Conservation (phyloP, 2,113 vertebrate species). For the Serilophus lunatus region DNA sequence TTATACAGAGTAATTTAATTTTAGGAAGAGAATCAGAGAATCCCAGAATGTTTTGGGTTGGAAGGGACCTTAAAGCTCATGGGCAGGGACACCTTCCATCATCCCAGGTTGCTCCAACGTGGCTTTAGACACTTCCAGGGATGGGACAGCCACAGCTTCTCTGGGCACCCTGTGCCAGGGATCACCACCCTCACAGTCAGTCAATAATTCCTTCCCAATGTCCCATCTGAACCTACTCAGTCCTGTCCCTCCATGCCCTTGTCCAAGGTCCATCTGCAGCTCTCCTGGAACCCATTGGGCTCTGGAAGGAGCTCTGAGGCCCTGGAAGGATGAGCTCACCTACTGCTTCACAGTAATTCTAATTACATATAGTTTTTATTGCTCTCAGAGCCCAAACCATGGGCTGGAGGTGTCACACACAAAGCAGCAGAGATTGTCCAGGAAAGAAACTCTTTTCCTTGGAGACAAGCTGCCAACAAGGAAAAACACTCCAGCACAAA, state of each 20-base stretch:
- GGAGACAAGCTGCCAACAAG: background rate
- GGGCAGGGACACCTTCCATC: background rate
- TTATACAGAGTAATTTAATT: background rate
- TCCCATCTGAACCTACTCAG: background rate
- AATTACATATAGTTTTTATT: rapidly evolving
- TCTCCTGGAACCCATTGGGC: background rate
- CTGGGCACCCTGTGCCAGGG: background rate
- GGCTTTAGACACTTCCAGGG: background rate
- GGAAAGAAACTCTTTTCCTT: background rate
- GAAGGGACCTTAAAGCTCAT: background rate
- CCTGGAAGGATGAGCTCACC: rapidly evolving
- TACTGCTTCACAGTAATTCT: background rate
- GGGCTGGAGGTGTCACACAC: background rate
- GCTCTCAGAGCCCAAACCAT: background rate
- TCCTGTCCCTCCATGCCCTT: background rate
- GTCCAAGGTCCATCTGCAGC: background rate
- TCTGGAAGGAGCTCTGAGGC: background rate
- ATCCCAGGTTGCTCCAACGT: rapidly evolving
- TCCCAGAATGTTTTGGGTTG: background rate
- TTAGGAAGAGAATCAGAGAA: background rate
- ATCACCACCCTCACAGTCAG: rapidly evolving
- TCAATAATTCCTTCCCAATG: rapidly evolving
- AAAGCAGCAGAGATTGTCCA: background rate
- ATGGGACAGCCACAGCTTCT: background rate
- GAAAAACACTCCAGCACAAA: background rate